Evolutionary conservation across 2,888 invertebrate genomes (phyloP), one percentile per base, ranked within the genome.

Genomic region (Melanostoma mellinum): DNA sequence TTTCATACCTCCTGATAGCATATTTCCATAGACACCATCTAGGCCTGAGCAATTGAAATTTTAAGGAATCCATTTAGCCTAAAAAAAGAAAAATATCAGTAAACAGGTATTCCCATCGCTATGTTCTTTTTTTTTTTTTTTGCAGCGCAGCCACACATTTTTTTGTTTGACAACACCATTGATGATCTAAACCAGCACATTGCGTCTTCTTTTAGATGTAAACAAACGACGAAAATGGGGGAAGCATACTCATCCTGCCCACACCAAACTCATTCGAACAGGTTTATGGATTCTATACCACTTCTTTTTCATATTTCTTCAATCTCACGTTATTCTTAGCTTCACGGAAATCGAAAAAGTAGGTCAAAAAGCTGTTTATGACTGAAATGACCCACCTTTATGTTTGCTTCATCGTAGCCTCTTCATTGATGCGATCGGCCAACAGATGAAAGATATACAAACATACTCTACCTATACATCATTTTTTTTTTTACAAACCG

Each of bases 321-420:
- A 60, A 33, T 50, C 20, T 42, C 35, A 8, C 4, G 50, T 5
- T 68, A 61, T 79, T 68, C 53, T 73, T 36, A 68, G 72, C 44
- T 35, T 53, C 48, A 68, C 55, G 40, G 56, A 44, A 20, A 68
- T 58, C 53, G 68, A 36, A 69, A 40, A 82, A 53, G 82, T 82
- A 58, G 82, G 82, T 73, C 82, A 82, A 63, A n/a, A 58, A 65
- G 78, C 71, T 73, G 68, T 82, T 73, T 73, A 69, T 58, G 73
- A 63, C 40, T 52, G 32, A 78, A 65, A 65, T 82, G 82, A 82
- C 82, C 82, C 78, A 74, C 78, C 73, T 73, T 53, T 56, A 38
- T 40, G 20, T 30, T 8, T 6, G 40, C 8, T 32, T 44, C 4
- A 4, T 8, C 35, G 10, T 36, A 10, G 4, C 44, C 63, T 40